Base-by-base conservation (phyloP, 2,113 vertebrate genomes). In the Martes martes region DNA sequence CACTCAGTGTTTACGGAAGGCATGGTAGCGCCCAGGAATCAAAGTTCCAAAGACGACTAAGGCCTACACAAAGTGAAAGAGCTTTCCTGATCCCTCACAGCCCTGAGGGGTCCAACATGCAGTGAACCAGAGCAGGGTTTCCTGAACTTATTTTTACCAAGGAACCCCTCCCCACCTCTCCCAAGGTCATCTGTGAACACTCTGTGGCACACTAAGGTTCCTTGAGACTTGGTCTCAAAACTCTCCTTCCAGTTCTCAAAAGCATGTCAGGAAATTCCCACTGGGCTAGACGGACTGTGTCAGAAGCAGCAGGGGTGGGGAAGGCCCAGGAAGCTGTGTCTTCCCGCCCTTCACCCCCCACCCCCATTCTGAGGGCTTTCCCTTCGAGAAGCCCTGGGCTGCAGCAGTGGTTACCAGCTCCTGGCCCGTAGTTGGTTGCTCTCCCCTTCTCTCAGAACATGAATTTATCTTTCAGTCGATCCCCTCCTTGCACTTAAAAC, bases 401-500 rank as follows among this genome's bases (percentile, higher is more conserved):
- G 24, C 36, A 63, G 19, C 31, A 89, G 16, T 23, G 6, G 86
- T 83, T 39, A 28, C 26, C 59, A 69, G 42, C 23, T 59, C 63
- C 28, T 18, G 52, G 52, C 52, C 16, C 18, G 19, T 5, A 61
- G 13, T 65, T 45, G 79, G 89, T 31, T n/a, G 45, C 42, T 76
- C 26, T 50, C 65, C n/a, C 52, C 33, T 86, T 74, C 65, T 45
- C 83, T 90, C 8, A 88, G 50, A 92, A 87, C 0, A 24, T 65
- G 50, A 78, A 50, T 55, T 96, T 91, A 42, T 61, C 86, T 87
- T 93, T 21, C 82, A 91, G 83, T 21, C 31, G 28, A 86, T 61
- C 31, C 11, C n/a, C 14, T 80, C 78, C 79, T 42, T 92, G 55
- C n/a, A 84, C 69, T 95, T 84, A 84, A 90, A 97, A 88, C 9